Evolutionary conservation across 2,888 invertebrate species (phyloP).

Genomic region (Pediacus dermestoides): DNA sequence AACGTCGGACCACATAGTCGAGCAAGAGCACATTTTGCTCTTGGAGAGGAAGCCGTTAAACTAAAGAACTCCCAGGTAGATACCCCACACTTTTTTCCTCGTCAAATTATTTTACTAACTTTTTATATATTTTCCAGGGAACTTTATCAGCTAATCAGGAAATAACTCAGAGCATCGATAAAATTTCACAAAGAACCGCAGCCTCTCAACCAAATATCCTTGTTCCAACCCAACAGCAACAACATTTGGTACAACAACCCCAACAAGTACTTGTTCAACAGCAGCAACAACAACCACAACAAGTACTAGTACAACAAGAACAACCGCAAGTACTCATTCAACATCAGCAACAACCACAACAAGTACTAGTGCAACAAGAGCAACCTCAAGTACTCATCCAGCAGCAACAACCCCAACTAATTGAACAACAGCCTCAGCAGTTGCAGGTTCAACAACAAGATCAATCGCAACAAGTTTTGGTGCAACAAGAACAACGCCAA

Average conservation of each 20-base stretch:
- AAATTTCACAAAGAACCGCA: background rate
- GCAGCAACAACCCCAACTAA: conserved; percentile 7
- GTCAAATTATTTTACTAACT: no score
- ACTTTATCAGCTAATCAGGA: no score
- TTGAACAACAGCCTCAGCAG: conserved; percentile 18
- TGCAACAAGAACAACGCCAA: conserved; percentile 15
- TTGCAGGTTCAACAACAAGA: conserved; percentile 1
- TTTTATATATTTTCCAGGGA: conserved; percentile 18
- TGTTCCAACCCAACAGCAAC: conserved; percentile 12
- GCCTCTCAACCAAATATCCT: background rate
- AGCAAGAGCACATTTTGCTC: conserved; percentile 54
- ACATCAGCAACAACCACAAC: conserved; percentile 17
- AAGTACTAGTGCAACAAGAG: conserved; percentile 14
- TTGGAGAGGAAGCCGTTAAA: conserved; percentile 57
- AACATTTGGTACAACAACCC: conserved; percentile 11
- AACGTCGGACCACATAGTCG: conserved; percentile 53
- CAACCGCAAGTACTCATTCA: conserved; percentile 10
- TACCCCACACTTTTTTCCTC: background rate
- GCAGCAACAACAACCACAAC: conserved; percentile 5
- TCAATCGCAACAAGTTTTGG: conserved; percentile 11
- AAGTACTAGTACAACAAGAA: conserved; percentile 7
- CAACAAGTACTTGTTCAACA: conserved; percentile 12
- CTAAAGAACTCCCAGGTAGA: conserved; percentile 40
- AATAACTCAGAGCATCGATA: conserved; percentile 14
- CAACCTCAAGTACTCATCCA: conserved; percentile 13